These are phyloP conservation scores for Neosilurus hyrtlii DNA, from an alignment of 2,797 vertebrate species.

Conservation along the genomic window DNA sequence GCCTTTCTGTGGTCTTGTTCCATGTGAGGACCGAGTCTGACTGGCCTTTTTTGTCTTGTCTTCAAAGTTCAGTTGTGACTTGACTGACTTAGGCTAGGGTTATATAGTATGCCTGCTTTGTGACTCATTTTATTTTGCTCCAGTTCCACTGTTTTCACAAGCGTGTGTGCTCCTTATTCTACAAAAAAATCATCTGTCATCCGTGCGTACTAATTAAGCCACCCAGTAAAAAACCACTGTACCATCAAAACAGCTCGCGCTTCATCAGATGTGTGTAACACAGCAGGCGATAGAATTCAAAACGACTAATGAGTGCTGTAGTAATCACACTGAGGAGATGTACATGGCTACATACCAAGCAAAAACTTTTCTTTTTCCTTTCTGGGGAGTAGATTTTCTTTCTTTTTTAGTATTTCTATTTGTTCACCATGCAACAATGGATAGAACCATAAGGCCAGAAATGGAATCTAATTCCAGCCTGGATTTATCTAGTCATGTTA, in stretches of 20 bases:
- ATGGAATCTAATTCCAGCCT: not conserved
- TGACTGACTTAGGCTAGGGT: not conserved
- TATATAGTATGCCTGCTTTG: not conserved
- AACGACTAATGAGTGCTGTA: not conserved
- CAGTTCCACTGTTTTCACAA: not conserved
- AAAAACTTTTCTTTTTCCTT: not conserved
- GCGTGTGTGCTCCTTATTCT: not conserved
- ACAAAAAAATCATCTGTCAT: not conserved
- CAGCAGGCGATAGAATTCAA: not conserved
- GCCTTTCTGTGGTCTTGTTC: not conserved
- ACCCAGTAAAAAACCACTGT: not conserved
- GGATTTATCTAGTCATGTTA: not conserved
- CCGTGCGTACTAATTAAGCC: not conserved
- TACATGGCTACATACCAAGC: not conserved
- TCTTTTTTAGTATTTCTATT: not conserved
- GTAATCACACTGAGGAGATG: not conserved
- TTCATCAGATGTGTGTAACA: not conserved
- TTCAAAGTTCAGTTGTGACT: not conserved
- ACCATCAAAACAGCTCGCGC: not conserved
- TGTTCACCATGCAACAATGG: not conserved
- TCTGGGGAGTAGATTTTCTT: too few species aligned
- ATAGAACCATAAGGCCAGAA: not conserved
- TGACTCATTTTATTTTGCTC: not conserved
- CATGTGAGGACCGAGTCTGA: not conserved
- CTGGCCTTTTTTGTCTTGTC: not conserved